These are phyloP conservation scores for Mormyrus hasselquistii DNA, from an alignment of 2,797 vertebrate genomes.

Conservation along the genomic window DNA sequence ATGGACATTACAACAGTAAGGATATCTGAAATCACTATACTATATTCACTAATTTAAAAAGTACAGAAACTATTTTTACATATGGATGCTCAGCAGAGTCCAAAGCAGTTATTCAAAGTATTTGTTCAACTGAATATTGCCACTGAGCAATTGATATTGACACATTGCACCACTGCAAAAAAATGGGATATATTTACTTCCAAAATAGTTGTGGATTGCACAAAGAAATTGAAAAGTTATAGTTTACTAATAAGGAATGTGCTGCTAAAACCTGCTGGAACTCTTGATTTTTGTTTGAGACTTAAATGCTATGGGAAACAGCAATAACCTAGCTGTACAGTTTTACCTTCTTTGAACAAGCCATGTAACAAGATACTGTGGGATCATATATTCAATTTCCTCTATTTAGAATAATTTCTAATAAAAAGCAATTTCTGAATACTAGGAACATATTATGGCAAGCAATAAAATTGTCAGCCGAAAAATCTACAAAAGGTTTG, in stretches of 20 bases:
- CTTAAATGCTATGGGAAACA: not conserved
- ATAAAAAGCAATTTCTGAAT: not conserved
- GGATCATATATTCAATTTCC: not conserved
- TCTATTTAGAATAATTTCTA: not conserved
- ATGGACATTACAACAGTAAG: not conserved
- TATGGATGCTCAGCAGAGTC: not conserved
- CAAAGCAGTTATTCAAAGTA: not conserved
- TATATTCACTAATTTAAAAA: not conserved
- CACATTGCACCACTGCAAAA: not conserved
- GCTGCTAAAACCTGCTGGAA: not conserved
- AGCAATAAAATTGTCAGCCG: not conserved
- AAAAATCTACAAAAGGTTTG: not conserved
- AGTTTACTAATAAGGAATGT: not conserved
- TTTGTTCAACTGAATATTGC: not conserved
- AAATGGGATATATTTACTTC: not conserved
- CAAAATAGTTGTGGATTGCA: not conserved
- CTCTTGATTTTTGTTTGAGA: not conserved
- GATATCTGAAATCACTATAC: not conserved
- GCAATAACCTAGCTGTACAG: not conserved
- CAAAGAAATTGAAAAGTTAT: not conserved
- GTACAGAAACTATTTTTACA: not conserved
- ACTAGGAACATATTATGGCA: not conserved
- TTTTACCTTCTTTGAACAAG: not conserved
- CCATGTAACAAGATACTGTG: not conserved
- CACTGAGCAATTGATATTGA: not conserved